A percentile compares a stretch with the other conserved stretches of the same genome.
Evolutionary conservation across 1,140 invertebrate species (phyloP).

Genomic region (Pissodes strobi): DNA sequence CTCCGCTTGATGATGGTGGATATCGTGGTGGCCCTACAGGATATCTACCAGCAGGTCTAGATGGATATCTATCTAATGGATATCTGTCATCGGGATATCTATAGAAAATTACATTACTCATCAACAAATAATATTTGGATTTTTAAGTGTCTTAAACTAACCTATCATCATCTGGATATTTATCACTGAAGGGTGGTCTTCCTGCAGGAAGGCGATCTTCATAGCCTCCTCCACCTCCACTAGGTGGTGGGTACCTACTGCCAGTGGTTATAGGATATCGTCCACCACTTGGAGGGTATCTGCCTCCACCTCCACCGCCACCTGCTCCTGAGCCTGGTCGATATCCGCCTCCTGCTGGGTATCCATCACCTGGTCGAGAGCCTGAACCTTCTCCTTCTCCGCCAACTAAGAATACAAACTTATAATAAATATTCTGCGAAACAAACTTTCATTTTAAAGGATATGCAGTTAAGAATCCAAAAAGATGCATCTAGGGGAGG

Average conservation of each 20-base stretch:
- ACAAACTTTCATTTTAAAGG: background rate
- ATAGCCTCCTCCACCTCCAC: slow-evolving; percentile 26
- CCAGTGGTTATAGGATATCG: slow-evolving; percentile 36
- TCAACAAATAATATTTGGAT: too few relatives aligned
- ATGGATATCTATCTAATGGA: slow-evolving; percentile 46
- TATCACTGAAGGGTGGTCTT: slow-evolving; percentile 45
- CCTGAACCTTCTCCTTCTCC: slow-evolving; percentile 39
- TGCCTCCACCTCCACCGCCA: slow-evolving; percentile 31
- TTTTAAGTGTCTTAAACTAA: slow-evolving; percentile 42
- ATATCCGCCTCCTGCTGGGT: slow-evolving; percentile 41
- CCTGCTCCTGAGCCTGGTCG: slow-evolving; percentile 40
- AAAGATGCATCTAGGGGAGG: too few relatives aligned
- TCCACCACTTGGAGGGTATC: slow-evolving; percentile 27
- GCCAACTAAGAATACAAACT: slow-evolving; percentile 38
- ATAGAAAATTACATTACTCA: slow-evolving; percentile 35
- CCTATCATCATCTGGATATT: slow-evolving; percentile 54
- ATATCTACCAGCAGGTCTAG: slow-evolving; percentile 37
- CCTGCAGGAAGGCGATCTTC: slow-evolving; percentile 57
- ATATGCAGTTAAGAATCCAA: background rate
- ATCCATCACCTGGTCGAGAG: slow-evolving; percentile 37
- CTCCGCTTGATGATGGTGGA: slow-evolving; percentile 49
- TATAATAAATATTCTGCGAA: background rate
- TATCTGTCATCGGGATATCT: slow-evolving; percentile 54
- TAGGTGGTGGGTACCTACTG: slow-evolving; percentile 55
- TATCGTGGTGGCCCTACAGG: slow-evolving; percentile 39